A percentile compares a stretch with the other conserved stretches of the same genome.
Conservation (phyloP, 30 jellyfish, hydroid and myxozoan genomes). For the Clytia hemisphaerica region DNA sequence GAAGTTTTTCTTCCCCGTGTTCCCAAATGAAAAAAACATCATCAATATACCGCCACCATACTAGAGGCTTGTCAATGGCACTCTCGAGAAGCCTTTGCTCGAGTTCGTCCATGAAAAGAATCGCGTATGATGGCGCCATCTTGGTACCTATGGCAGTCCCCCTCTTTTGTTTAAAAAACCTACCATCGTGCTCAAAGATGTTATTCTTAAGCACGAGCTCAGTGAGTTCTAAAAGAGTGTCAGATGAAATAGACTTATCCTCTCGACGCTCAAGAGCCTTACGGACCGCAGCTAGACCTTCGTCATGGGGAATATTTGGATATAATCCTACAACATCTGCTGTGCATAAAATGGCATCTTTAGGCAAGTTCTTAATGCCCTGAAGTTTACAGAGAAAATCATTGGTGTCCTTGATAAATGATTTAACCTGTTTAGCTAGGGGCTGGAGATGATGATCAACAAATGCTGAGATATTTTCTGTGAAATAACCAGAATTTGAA, state of each 20-base stretch:
- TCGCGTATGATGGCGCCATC: conserved; percentile 25
- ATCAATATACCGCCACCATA: conserved; percentile 32
- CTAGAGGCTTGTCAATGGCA: conserved; percentile 17
- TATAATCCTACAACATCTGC: conserved; percentile 28
- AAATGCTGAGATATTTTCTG: conserved; percentile 26
- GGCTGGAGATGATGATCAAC: conserved; percentile 40
- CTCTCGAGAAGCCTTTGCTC: conserved; percentile 11
- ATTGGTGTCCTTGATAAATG: conserved; percentile 43
- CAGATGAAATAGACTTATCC: background rate
- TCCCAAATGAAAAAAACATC: conserved; percentile 25
- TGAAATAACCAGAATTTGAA: conserved; percentile 41
- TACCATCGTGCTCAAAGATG: background rate
- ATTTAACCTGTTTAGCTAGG: conserved; percentile 1
- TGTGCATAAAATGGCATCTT: background rate
- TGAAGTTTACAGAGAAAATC: conserved; percentile 10
- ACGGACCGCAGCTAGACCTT: background rate
- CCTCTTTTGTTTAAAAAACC: conserved; percentile 7
- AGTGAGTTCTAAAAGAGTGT: background rate
- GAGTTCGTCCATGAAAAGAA: conserved; percentile 25
- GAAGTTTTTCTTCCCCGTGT: conserved; percentile 40
- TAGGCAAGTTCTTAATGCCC: background rate
- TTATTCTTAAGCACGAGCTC: no score
- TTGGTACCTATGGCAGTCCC: conserved; percentile 44
- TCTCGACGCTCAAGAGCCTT: background rate
- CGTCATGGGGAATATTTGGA: conserved; percentile 10